These are phyloP conservation scores for Ancistrus triradiatus DNA, from an alignment of 2,113 vertebrate species.

Conservation along the genomic window DNA sequence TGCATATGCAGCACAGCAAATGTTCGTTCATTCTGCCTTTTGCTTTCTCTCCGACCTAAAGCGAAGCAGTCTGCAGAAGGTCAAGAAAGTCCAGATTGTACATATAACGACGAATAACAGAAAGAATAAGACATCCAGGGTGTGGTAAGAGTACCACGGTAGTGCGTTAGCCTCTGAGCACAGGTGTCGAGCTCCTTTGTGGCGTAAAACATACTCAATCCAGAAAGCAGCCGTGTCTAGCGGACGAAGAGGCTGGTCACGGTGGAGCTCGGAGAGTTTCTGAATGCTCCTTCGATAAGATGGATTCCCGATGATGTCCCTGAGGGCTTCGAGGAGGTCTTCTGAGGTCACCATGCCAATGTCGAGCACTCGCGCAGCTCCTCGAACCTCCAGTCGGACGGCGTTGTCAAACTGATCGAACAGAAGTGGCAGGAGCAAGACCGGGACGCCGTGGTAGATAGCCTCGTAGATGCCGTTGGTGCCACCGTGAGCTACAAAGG, in stretches of 20 bases:
- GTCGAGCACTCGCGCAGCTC: constrained; percentile 60
- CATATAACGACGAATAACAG: constrained; percentile 22
- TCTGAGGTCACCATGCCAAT: constrained; percentile 45
- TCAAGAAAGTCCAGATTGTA: constrained; percentile 35
- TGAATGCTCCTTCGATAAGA: constrained; percentile 59
- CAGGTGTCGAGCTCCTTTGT: constrained; percentile 65
- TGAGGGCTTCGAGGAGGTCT: constrained; percentile 56
- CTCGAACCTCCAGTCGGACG: constrained; percentile 51
- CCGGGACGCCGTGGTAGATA: constrained; percentile 65
- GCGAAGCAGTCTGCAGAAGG: constrained; percentile 47
- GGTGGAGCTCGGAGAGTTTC: constrained; percentile 61
- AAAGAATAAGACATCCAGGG: constrained; percentile 56
- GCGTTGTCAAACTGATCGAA: constrained; percentile 73
- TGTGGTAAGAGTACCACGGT: constrained; percentile 68
- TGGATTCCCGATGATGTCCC: constrained; percentile 58
- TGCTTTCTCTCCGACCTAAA: constrained; percentile 49
- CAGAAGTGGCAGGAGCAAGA: constrained; percentile 64
- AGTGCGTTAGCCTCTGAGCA: constrained; percentile 46
- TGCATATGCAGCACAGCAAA: background rate
- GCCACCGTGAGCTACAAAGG: constrained; percentile 68
- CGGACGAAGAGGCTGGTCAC: constrained; percentile 54
- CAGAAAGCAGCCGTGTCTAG: constrained; percentile 67
- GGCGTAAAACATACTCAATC: constrained; percentile 71
- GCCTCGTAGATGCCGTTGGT: constrained; percentile 69
- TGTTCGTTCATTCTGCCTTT: constrained; percentile 55